These are phyloP conservation scores for Rhinopomastus cyanomelas DNA, from an alignment of 2,113 vertebrate species.

Conservation along the genomic window DNA sequence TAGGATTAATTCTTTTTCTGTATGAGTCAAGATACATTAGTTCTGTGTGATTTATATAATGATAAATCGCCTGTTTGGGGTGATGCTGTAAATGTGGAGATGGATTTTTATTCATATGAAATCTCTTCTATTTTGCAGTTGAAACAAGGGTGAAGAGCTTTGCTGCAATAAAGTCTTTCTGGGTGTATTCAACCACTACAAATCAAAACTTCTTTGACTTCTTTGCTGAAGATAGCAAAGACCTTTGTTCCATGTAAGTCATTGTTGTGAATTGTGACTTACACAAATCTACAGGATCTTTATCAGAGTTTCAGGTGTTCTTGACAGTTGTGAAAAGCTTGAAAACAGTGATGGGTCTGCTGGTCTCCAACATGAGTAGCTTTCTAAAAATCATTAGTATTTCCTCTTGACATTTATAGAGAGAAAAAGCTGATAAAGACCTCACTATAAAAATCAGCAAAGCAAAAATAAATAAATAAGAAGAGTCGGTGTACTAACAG, in stretches of 20 bases:
- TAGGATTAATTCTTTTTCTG: slow-evolving; percentile 24
- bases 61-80: slow-evolving; percentile 26
- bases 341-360: neutral
- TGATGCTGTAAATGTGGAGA: slow-evolving; percentile 19
- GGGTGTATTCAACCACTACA: too few species aligned
- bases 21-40: slow-evolving; percentile 14
- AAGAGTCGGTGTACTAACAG: neutral
- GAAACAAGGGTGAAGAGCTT: slow-evolving; percentile 41
- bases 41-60: slow-evolving; percentile 36
- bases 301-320: neutral
- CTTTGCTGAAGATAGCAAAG: neutral
- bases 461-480: neutral
- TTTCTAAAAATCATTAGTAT: neutral
- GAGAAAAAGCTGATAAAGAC: neutral
- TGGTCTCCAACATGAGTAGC: neutral
- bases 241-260: neutral
- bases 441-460: neutral
- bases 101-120: slow-evolving; percentile 7
- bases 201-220: neutral
- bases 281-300: neutral
- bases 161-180: too few species aligned
- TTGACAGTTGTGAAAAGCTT: neutral
- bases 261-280: neutral
- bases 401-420: neutral
- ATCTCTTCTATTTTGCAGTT: slow-evolving; percentile 50